Evolutionary conservation across 2,797 vertebrate species (phyloP).

Genomic region (Mormyrops attenuatus): DNA sequence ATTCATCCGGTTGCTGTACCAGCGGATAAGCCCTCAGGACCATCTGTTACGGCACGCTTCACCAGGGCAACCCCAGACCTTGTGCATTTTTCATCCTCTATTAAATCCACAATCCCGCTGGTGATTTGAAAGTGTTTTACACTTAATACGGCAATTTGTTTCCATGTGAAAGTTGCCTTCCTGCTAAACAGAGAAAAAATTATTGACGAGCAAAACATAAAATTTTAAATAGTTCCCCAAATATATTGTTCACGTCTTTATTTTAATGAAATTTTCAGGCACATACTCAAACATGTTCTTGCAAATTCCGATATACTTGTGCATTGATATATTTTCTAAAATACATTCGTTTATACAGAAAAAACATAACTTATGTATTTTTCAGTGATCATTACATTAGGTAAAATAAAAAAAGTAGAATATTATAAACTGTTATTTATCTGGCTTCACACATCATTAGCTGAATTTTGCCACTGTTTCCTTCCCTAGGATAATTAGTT

Average conservation of each 20-base stretch:
- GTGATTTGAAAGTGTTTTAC: constrained; percentile 1
- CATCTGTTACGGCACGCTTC: neutral
- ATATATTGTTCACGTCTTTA: constrained; percentile 9
- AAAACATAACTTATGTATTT: neutral
- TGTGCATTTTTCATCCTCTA: neutral
- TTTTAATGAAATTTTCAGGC: neutral
- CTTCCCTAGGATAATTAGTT: neutral
- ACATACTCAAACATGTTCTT: neutral
- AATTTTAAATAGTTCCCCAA: neutral
- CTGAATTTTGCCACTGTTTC: neutral
- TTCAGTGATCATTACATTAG: neutral
- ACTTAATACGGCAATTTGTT: neutral
- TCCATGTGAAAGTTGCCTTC: neutral
- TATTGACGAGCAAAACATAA: constrained; percentile 1
- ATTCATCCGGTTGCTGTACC: neutral
- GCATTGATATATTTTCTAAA: neutral
- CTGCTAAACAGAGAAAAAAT: neutral
- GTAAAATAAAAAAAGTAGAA: neutral
- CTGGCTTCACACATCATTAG: constrained; percentile 4
- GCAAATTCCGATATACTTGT: neutral
- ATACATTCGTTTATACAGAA: neutral
- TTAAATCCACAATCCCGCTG: constrained; percentile 2
- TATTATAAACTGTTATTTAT: neutral
- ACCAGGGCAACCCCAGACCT: constrained; percentile 7
- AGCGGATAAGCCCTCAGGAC: neutral